A percentile compares a stretch with the other conserved stretches of the same genome.
Evolutionary conservation across 2,888 invertebrate species (phyloP).

Genomic region (Meta bourneti): DNA sequence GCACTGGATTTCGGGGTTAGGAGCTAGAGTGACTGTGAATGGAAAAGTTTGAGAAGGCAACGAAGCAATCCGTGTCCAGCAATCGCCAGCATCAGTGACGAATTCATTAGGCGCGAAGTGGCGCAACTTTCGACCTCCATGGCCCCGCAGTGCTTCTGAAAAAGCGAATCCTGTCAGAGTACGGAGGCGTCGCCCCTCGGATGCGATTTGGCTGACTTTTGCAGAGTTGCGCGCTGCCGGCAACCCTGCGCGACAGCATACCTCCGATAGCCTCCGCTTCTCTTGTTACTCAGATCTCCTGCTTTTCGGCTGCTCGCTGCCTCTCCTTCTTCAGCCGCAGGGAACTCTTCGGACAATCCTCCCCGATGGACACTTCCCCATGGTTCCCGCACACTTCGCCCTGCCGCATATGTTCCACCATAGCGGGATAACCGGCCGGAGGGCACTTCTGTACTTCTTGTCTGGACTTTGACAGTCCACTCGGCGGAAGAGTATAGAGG

Average conservation of each 20-base stretch:
- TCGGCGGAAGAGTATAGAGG: neutral
- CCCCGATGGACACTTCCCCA: slow-evolving; percentile 3
- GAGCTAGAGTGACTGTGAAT: too few relatives aligned
- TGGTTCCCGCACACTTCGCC: neutral
- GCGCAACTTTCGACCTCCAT: neutral
- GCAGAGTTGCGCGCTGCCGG: slow-evolving; percentile 27
- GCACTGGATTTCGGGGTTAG: too few relatives aligned
- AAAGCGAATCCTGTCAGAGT: too few relatives aligned
- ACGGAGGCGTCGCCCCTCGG: neutral
- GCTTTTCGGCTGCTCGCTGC: slow-evolving; percentile 6
- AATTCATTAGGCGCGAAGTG: neutral
- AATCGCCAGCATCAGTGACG: too few relatives aligned
- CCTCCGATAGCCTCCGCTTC: slow-evolving; percentile 24
- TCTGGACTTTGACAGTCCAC: neutral
- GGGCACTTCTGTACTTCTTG: neutral
- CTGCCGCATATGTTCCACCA: slow-evolving; percentile 21
- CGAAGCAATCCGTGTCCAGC: too few relatives aligned
- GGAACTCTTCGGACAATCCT: neutral
- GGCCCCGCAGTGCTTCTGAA: neutral
- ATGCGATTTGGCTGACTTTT: slow-evolving; percentile 65
- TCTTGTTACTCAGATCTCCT: slow-evolving; percentile 37
- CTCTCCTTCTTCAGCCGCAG: neutral
- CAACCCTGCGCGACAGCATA: slow-evolving; percentile 60
- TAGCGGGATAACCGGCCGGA: neutral
- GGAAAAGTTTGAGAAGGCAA: too few relatives aligned